Conservation (phyloP, 2,888 invertebrate genomes). For the Ichneumon xanthorius region DNA sequence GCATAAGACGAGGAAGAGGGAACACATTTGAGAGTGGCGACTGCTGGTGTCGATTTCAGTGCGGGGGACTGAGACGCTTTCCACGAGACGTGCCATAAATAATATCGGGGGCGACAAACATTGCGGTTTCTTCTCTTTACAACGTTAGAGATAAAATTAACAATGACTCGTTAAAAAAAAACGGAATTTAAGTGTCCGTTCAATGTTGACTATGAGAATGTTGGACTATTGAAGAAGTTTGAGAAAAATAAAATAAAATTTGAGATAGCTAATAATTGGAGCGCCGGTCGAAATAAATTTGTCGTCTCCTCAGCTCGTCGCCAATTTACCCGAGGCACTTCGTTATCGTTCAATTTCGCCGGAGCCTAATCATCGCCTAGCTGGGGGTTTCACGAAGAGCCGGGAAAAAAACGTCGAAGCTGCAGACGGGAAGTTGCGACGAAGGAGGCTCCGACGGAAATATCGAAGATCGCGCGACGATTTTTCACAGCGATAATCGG, state of each 20-base stretch:
- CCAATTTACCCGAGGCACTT: slow-evolving; percentile 38
- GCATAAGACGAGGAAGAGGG: slow-evolving; percentile 11
- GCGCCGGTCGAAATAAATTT: slow-evolving; percentile 14
- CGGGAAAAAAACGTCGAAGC: neutral
- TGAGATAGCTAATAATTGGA: slow-evolving; percentile 5
- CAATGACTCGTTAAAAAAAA: neutral
- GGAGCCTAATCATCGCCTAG: slow-evolving; percentile 44
- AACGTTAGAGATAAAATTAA: slow-evolving; percentile 10
- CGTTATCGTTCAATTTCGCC: slow-evolving; percentile 53
- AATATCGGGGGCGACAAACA: slow-evolving; percentile 5
- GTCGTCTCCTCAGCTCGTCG: slow-evolving; percentile 17
- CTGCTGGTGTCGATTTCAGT: slow-evolving; percentile 10
- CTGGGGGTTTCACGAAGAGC: slow-evolving; percentile 38
- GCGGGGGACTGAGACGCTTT: neutral
- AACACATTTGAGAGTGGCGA: neutral
- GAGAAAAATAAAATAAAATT: neutral
- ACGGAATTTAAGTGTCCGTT: neutral
- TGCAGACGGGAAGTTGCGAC: neutral
- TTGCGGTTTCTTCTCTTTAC: neutral
- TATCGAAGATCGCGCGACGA: slow-evolving; percentile 16
- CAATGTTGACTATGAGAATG: neutral
- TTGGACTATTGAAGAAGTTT: neutral
- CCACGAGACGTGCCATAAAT: slow-evolving; percentile 17
- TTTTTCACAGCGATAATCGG: neutral
- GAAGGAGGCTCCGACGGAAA: neutral